phyloP scores from a whole-genome alignment of 2,888 invertebrate genomes.

The Rapana venosa region DNA sequence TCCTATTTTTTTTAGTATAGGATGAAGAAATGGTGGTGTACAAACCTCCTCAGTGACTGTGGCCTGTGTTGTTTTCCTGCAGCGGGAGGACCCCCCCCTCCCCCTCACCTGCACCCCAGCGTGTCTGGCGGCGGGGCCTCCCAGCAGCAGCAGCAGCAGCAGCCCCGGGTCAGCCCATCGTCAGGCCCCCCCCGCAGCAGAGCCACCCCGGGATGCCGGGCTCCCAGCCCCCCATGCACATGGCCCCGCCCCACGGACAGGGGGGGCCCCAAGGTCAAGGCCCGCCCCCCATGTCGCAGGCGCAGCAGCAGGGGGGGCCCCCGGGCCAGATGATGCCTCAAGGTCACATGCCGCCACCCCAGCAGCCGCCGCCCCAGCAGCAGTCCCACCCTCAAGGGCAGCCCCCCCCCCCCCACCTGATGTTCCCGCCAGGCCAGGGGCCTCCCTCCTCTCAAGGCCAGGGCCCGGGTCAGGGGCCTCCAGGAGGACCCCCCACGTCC shows the following conservation, averaged over 20 bases:
- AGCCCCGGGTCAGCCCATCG: constrained; percentile 37
- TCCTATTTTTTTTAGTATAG: too few relatives aligned
- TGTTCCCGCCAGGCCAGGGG: constrained; percentile 31
- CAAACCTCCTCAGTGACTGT: too few relatives aligned
- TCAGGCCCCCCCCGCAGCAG: constrained; percentile 44
- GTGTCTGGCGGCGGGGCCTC: constrained; percentile 50
- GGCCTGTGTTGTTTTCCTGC: background rate
- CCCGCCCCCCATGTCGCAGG: constrained; percentile 34
- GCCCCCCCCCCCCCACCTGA: constrained; percentile 41
- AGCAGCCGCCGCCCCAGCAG: background rate
- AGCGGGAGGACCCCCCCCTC: constrained; percentile 28
- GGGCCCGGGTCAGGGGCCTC: constrained; percentile 45
- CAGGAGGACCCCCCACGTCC: constrained; percentile 29
- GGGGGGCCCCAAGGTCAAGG: constrained; percentile 37
- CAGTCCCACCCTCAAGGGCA: background rate
- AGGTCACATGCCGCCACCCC: constrained; percentile 10
- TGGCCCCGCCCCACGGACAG: constrained; percentile 36
- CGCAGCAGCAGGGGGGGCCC: constrained; percentile 31
- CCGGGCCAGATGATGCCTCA: constrained; percentile 25
- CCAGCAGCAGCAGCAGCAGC: constrained; percentile 39
- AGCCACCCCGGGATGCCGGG: constrained; percentile 49
- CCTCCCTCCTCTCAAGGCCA: constrained; percentile 28
- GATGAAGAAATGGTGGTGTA: too few relatives aligned
- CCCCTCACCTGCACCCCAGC: constrained; percentile 28
- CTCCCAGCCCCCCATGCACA: constrained; percentile 48